These are phyloP conservation scores for Rhinoderma darwinii DNA, from an alignment of 2,113 vertebrate species.

Conservation along the genomic window DNA sequence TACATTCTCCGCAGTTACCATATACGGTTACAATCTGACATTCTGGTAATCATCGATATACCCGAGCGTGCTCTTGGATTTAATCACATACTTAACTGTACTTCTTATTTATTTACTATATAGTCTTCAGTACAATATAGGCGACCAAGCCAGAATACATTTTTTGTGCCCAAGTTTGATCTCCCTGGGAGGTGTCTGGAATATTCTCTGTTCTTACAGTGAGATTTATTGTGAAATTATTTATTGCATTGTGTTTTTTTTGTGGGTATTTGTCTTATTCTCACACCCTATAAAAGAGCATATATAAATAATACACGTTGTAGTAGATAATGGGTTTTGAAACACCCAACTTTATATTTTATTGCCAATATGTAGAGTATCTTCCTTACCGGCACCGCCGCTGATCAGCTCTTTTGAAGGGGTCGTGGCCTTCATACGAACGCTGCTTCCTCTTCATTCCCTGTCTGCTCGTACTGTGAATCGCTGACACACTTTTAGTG, in stretches of 20 bases:
- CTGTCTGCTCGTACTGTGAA: no score
- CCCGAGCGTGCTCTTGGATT: background rate
- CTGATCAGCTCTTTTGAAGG: no score
- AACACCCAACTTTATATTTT: no score
- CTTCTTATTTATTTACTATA: background rate
- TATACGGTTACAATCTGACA: background rate
- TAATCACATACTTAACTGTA: conserved; percentile 22
- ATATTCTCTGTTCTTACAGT: background rate
- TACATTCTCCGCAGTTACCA: background rate
- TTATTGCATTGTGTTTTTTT: background rate
- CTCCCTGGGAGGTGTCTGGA: background rate
- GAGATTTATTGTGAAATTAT: background rate
- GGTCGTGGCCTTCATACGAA: no score
- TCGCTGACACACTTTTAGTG: no score
- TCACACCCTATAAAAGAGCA: background rate
- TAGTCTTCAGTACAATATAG: background rate
- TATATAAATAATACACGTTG: no score
- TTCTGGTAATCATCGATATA: background rate
- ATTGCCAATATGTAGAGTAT: no score
- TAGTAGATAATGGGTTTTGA: no score
- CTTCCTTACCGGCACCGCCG: no score
- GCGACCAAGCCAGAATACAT: background rate
- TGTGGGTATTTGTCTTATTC: background rate
- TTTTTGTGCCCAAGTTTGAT: background rate
- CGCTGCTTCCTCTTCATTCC: no score